Percentiles rank a stretch among this genome's conserved stretches.
Evolutionary conservation across 2,113 vertebrate species (phyloP).

Genomic region (Salminus brasiliensis): DNA sequence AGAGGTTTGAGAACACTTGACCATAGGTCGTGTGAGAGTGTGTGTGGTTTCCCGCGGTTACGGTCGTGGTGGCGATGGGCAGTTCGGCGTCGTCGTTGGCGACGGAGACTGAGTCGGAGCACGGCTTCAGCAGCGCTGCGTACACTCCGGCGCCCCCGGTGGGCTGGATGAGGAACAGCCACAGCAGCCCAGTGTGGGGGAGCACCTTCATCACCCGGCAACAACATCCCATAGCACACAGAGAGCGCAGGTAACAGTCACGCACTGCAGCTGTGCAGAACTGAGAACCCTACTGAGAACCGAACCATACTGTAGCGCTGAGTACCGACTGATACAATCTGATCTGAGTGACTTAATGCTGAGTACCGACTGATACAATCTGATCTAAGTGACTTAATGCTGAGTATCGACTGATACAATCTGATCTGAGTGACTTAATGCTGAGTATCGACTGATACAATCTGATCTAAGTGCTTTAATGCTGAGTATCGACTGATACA

Average conservation of each 20-base stretch:
- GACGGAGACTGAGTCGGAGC: slow-evolving; percentile 92
- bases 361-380: no score
- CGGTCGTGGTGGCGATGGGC: slow-evolving; percentile 81
- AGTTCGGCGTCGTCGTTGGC: slow-evolving; percentile 95
- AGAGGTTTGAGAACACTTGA: slow-evolving; percentile 21
- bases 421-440: no score
- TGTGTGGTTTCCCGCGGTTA: not conserved
- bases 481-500: no score
- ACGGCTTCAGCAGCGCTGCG: slow-evolving; percentile 83
- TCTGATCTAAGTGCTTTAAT: no score
- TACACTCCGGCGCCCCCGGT: slow-evolving; percentile 83
- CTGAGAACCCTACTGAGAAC: no score
- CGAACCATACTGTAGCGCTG: no score
- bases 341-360: no score
- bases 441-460: no score
- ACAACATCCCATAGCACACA: slow-evolving; percentile 77
- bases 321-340: no score
- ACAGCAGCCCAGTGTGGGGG: slow-evolving; percentile 86
- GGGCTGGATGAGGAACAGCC: slow-evolving; percentile 89
- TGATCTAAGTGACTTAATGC: no score
- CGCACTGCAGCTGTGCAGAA: not conserved
- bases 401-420: no score
- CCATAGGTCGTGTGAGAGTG: not conserved
- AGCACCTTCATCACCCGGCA: slow-evolving; percentile 85
- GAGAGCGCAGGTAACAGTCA: slow-evolving; percentile 85